A percentile compares a stretch with the other conserved stretches of the same genome.
These are phyloP conservation scores for Anastrepha obliqua DNA, from an alignment of 1,140 invertebrate species.

Conservation along the genomic window DNA sequence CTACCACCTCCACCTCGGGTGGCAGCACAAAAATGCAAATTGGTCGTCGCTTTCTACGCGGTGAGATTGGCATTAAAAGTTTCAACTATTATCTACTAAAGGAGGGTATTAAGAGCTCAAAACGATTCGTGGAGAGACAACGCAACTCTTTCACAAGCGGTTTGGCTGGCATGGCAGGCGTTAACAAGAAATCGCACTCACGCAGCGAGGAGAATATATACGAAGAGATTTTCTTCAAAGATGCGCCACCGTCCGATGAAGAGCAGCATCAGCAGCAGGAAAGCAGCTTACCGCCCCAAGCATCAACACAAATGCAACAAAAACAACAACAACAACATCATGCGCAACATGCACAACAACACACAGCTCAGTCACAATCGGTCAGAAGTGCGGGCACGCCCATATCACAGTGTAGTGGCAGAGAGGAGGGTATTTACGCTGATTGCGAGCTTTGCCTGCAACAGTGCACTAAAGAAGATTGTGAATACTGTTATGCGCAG, in stretches of 20 bases:
- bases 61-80: slow-evolving; percentile 74
- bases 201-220: slow-evolving; percentile 74
- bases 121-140: slow-evolving; percentile 67
- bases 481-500: slow-evolving; percentile 66
- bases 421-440: slow-evolving; percentile 57
- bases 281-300: not conserved
- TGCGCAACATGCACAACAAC: not conserved
- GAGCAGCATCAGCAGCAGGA: slow-evolving; percentile 55
- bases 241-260: slow-evolving; percentile 62
- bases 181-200: slow-evolving; percentile 61
- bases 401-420: not conserved
- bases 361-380: not conserved
- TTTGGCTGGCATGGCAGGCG: not conserved
- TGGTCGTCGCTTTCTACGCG: slow-evolving; percentile 68
- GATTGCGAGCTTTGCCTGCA: slow-evolving; percentile 72
- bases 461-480: slow-evolving; percentile 70
- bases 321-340: slow-evolving; percentile 14
- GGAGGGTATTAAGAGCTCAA: slow-evolving; percentile 71
- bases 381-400: not conserved
- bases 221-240: slow-evolving; percentile 73
- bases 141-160: slow-evolving; percentile 57
- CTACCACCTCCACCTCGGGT: slow-evolving; percentile 43
- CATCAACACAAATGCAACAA: not conserved
- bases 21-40: slow-evolving; percentile 67
- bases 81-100: slow-evolving; percentile 74